Evolutionary conservation across 1,140 invertebrate genomes (phyloP), one percentile per base, ranked within the genome.

Genomic region (Microplitis mediator): DNA sequence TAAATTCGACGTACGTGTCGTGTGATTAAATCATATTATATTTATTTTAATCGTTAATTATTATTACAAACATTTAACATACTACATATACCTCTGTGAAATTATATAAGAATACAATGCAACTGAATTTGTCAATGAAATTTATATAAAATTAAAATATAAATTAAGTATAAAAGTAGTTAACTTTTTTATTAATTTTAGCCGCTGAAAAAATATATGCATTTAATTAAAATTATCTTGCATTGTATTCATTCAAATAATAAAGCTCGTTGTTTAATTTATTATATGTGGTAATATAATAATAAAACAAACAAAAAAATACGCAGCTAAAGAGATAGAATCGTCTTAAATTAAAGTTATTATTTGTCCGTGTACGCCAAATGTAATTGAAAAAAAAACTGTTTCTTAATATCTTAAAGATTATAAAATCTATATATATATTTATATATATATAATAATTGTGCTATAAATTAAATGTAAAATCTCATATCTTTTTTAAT

Each of bases 381-480:
- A 54, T 14, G 16, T 54, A 4, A n/a, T 54, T 13, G 3, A 13
- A 13, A 54, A 54, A 14, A 54, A 5, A 16, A 14, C 9, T 16
- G 52, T 54, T 14, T 14, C 9, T 54, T 54, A 54, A 54, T 54
- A 54, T 54, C 45, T 16, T 54, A 54, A 54, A 11, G 14, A 54
- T 54, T 54, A 54, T 54, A n/a, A 54, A 45, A 6, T 3, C 6
- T 9, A 45, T 8, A 45, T 9, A 6, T 45, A 45, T 45, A 45
- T 11, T 8, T 45, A 45, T 8, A 60, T 60, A 60, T 32, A 45
- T 64, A 64, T 64, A 45, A 64, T 64, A 14, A 34, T 32, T 64
- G 62, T 64, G 62, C 35, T 62, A 62, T 62, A 62, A 62, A 64
- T 45, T 39, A 39, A 45, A 64, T 64, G 62, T 64, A n/a, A 62